Base-by-base conservation (phyloP, 2,888 invertebrate genomes). In the Rhagium mordax region DNA sequence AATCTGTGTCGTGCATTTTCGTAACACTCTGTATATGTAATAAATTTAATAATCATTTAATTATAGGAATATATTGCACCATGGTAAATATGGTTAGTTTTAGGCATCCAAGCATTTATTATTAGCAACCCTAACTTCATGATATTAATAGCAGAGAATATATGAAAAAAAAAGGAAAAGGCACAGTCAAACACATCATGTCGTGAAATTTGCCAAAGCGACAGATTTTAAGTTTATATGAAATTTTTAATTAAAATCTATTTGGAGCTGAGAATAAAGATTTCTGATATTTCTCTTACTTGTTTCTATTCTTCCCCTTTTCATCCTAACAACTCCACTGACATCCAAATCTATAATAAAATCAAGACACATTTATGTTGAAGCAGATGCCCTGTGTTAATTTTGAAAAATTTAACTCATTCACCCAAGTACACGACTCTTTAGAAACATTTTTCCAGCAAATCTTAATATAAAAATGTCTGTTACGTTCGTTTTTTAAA, bases 241-340 rank as follows among this genome's bases (percentile, higher is more conserved):
- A 41, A n/a, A n/a, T 41, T 24, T 15, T 13, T 41, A 41, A 41
- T 41, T 41, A 41, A 41, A 41, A 41, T 41, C 41, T 41, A 41
- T 3, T 3, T 41, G 41, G 41, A 41, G 41, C 41, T 41, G 41
- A 41, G 41, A 41, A 41, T 41, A 41, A 41, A 41, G 41, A 41
- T 41, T 41, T 41, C 41, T 41, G 41, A 41, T 41, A 41, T 41
- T 41, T 41, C 41, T 41, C 41, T 41, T 41, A 41, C 41, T 41
- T 41, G 41, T 41, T 41, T 41, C 41, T 15, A 41, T 51, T 64
- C 24, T 48, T 64, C 27, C 29, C 49, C 64, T 64, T 51, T 64
- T 64, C 27, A 41, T 41, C 41, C n/a, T 41, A 41, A 41, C 41
- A 41, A 41, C 41, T 41, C 41, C 41, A 10, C 41, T 41, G 41